phyloP scores from a whole-genome alignment of 2,797 vertebrate species.

The Poliocrania exsul region DNA sequence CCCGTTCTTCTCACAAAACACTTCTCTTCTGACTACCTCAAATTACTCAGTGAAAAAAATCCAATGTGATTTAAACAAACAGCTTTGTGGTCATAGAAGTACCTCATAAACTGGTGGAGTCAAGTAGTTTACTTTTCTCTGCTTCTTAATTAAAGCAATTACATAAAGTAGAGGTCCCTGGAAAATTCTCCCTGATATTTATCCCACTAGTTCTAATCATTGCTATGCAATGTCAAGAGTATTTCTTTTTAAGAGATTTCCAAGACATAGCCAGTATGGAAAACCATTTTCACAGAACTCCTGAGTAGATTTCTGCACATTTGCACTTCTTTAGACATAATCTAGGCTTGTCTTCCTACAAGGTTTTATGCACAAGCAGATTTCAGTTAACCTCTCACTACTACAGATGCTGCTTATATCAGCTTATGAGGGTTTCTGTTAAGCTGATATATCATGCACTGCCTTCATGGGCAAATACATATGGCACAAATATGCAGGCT shows the following conservation, averaged over 20 bases:
- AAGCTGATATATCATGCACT: background rate
- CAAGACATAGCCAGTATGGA: background rate
- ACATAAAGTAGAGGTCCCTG: background rate
- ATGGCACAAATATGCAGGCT: background rate
- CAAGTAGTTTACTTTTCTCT: background rate
- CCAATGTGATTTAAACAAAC: background rate
- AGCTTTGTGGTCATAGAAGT: background rate
- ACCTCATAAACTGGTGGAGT: background rate
- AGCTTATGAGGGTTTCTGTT: background rate
- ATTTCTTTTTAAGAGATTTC: background rate
- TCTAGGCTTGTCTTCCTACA: background rate
- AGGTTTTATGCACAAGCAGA: background rate
- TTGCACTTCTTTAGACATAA: background rate
- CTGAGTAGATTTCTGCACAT: background rate
- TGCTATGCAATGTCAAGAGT: background rate
- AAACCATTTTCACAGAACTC: background rate
- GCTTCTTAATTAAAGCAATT: background rate
- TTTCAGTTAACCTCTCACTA: background rate
- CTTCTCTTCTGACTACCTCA: background rate
- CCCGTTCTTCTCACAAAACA: background rate
- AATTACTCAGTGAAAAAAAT: background rate
- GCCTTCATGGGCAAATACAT: background rate
- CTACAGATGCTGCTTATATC: background rate
- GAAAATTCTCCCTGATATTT: background rate
- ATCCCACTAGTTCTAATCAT: background rate